Percentiles rank a stretch among this genome's conserved stretches.
phyloP scores from a whole-genome alignment of 1,140 invertebrate species.

The Tribolium madens region DNA sequence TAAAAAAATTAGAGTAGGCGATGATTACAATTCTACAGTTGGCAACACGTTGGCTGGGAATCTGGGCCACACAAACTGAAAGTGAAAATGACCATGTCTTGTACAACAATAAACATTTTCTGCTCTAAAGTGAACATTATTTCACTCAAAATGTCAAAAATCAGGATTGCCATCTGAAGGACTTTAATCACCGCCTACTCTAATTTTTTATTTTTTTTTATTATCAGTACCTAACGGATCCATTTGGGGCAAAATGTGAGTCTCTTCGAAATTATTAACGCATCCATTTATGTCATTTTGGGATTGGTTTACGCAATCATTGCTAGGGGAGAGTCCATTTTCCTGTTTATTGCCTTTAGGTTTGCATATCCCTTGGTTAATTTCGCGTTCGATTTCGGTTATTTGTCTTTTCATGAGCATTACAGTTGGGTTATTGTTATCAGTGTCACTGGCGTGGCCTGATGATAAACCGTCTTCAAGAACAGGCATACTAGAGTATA shows the following conservation, averaged over 20 bases:
- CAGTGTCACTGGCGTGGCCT: conserved; percentile 91
- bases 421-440: conserved; percentile 84
- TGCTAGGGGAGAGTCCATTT: conserved; percentile 61
- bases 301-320: conserved; percentile 59
- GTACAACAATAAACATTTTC: too few species aligned
- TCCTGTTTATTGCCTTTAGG: conserved; percentile 56
- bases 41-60: too few species aligned
- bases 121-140: too few species aligned
- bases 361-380: conserved; percentile 72
- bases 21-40: too few species aligned
- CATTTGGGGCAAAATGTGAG: conserved; percentile 57
- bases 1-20: too few species aligned
- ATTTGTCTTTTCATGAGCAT: conserved; percentile 81
- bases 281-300: conserved; percentile 69
- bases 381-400: conserved; percentile 79
- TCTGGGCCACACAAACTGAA: too few species aligned
- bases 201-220: too few species aligned
- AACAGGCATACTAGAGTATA: conserved; percentile 88
- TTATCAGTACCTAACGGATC: conserved; percentile 62
- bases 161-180: too few species aligned
- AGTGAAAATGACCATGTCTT: too few species aligned
- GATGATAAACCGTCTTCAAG: conserved; percentile 93
- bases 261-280: conserved; percentile 66
- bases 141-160: too few species aligned
- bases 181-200: too few species aligned